Evolutionary conservation across 1,140 invertebrate species (phyloP).

Genomic region (Diabrotica undecimpunctata): DNA sequence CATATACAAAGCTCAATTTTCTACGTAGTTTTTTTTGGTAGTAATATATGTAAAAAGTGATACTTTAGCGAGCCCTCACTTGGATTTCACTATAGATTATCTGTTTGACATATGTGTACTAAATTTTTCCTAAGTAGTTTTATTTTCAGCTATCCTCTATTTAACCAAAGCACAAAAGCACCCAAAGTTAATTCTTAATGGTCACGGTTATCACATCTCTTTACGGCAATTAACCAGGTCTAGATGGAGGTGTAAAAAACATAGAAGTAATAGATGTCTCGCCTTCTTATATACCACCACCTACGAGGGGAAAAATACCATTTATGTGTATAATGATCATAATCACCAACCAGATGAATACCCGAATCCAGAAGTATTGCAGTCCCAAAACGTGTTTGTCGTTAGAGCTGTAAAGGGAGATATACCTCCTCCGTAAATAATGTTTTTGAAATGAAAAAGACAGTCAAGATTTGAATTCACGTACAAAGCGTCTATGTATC

Average conservation of each 20-base stretch:
- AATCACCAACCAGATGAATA: slow-evolving; percentile 26
- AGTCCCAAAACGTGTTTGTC: not conserved
- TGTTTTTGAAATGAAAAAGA: too few relatives aligned
- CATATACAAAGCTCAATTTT: too few relatives aligned
- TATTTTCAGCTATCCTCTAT: slow-evolving; percentile 30
- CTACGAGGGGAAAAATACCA: slow-evolving; percentile 9
- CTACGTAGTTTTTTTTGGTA: too few relatives aligned
- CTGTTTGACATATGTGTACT: too few relatives aligned
- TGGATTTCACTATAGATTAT: too few relatives aligned
- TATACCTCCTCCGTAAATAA: not conserved
- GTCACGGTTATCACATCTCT: slow-evolving; percentile 10
- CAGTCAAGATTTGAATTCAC: too few relatives aligned
- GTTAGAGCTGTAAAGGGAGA: not conserved
- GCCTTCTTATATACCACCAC: slow-evolving; percentile 29
- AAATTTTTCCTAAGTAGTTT: not conserved
- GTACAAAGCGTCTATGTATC: too few relatives aligned
- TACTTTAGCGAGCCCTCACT: too few relatives aligned
- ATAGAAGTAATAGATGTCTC: slow-evolving; percentile 28
- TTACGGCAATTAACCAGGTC: slow-evolving; percentile 24
- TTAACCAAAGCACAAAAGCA: slow-evolving; percentile 28
- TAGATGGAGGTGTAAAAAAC: slow-evolving; percentile 31
- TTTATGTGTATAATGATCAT: slow-evolving; percentile 25
- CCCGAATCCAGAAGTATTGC: not conserved
- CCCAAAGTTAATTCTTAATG: slow-evolving; percentile 29
- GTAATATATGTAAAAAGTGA: too few relatives aligned